These are phyloP conservation scores for Semaprochilodus insignis DNA, from an alignment of 2,797 vertebrate species.

Conservation along the genomic window DNA sequence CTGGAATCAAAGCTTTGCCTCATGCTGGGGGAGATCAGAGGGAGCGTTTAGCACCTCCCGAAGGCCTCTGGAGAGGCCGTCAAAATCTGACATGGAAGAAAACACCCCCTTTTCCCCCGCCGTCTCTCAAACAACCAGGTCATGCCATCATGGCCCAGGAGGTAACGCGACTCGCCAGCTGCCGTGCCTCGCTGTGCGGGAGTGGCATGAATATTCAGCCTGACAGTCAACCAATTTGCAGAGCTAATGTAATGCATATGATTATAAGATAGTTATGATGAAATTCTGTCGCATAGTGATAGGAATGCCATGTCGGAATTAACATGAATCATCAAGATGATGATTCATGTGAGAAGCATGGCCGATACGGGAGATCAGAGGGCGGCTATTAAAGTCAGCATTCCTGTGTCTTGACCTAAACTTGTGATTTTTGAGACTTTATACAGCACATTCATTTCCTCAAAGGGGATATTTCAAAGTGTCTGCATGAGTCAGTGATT, in stretches of 20 bases:
- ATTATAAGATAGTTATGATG: conserved; percentile 2
- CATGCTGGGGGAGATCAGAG: conserved; percentile 31
- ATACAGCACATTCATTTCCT: background rate
- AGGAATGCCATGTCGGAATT: background rate
- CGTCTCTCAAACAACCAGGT: conserved; percentile 22
- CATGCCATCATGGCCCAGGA: conserved; percentile 19
- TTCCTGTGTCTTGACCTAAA: background rate
- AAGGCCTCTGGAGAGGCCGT: conserved; percentile 38
- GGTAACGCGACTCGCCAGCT: background rate
- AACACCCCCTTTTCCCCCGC: background rate
- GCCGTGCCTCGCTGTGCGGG: background rate
- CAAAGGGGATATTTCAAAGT: too few relatives aligned
- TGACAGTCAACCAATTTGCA: conserved; percentile 22
- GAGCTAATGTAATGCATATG: conserved; percentile 20
- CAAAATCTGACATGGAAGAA: conserved; percentile 28
- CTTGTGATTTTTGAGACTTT: background rate
- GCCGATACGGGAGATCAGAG: background rate
- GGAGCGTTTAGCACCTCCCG: conserved; percentile 37
- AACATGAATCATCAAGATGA: background rate
- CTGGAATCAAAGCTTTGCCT: conserved; percentile 50
- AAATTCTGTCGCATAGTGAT: background rate
- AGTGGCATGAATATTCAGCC: conserved; percentile 34
- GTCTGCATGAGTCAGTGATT: too few relatives aligned
- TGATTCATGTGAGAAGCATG: background rate
- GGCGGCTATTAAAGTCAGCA: background rate